Evolutionary conservation across 2,797 vertebrate genomes (phyloP).

Genomic region (Sebastes glaucus): DNA sequence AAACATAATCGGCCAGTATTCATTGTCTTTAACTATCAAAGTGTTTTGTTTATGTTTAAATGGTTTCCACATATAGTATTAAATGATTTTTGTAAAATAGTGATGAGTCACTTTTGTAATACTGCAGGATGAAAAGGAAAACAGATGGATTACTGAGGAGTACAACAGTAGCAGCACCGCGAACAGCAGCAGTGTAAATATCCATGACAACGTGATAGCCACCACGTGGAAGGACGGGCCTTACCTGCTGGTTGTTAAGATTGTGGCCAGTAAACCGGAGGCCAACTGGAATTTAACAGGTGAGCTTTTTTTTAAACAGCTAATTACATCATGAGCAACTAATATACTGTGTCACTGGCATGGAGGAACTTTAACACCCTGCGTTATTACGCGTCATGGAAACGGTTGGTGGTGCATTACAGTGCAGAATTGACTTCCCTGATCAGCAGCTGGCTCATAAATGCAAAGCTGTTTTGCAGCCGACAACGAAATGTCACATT

Average conservation of each 20-base stretch:
- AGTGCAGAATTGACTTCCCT: not conserved
- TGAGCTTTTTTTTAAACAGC: conserved; percentile 40
- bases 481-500: not conserved
- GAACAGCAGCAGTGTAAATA: conserved; percentile 33
- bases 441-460: not conserved
- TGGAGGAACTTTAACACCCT: not conserved
- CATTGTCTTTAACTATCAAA: not conserved
- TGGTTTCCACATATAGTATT: not conserved
- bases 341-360: not conserved
- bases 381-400: not conserved
- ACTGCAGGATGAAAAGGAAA: conserved; percentile 66
- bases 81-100: not conserved
- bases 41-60: not conserved
- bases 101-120: not conserved
- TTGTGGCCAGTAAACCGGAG: conserved; percentile 73
- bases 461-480: not conserved
- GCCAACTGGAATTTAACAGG: conserved; percentile 87
- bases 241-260: conserved; percentile 84
- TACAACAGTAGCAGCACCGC: conserved; percentile 16
- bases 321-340: not conserved
- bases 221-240: conserved; percentile 89
- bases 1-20: not conserved
- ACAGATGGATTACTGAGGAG: conserved; percentile 70
- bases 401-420: not conserved
- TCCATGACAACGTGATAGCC: conserved; percentile 81